Conservation (phyloP, 2,797 vertebrate species). For the Meda fulgida region DNA sequence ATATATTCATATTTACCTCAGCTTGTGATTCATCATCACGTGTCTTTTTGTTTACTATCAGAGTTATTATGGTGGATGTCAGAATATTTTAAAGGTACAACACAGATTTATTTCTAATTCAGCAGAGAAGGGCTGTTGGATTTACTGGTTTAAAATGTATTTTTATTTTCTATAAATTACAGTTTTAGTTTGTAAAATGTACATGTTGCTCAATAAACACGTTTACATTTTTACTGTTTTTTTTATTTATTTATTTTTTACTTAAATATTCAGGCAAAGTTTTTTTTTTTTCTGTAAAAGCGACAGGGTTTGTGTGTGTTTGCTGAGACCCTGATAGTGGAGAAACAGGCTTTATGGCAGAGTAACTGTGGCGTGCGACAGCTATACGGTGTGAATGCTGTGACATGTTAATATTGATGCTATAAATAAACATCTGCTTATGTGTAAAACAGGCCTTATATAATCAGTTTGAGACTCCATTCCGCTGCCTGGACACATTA, state of each 20-base stretch:
- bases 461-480: background rate
- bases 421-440: slow-evolving; percentile 2
- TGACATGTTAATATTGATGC: background rate
- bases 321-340: background rate
- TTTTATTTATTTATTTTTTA: too few species aligned
- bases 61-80: too few species aligned
- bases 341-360: background rate
- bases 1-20: background rate
- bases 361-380: background rate
- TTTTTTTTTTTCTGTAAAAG: too few species aligned
- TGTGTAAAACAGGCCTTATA: slow-evolving; percentile 4
- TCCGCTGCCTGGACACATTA: background rate
- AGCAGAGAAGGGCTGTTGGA: too few species aligned
- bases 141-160: too few species aligned
- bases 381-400: background rate
- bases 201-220: background rate
- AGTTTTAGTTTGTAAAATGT: too few species aligned
- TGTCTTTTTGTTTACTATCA: too few species aligned
- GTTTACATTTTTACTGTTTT: background rate
- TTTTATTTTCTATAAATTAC: too few species aligned
- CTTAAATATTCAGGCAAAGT: too few species aligned
- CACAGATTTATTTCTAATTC: too few species aligned
- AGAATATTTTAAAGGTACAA: too few species aligned
- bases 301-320: background rate
- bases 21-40: background rate